These are phyloP conservation scores for Clupea harengus DNA, from an alignment of 2,113 vertebrate genomes.

Conservation along the genomic window DNA sequence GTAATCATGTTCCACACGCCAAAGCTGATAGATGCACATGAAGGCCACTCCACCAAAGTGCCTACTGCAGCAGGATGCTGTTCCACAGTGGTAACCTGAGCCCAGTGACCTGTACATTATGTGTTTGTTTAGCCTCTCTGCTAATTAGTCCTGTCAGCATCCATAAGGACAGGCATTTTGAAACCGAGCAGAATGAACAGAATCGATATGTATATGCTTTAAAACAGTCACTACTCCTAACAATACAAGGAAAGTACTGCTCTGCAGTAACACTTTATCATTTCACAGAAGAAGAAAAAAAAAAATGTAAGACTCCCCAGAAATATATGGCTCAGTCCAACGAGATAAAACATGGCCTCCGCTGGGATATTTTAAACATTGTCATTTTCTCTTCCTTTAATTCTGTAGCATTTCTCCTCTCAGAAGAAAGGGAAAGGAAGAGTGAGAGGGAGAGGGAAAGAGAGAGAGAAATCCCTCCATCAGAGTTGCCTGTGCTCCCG, in stretches of 20 bases:
- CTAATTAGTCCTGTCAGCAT: not conserved
- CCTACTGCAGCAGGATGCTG: not conserved
- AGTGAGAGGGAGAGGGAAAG: not conserved
- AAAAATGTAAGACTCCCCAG: not conserved
- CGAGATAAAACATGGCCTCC: not conserved
- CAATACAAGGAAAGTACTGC: not conserved
- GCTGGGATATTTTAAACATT: conserved; percentile 11
- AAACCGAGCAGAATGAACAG: not conserved
- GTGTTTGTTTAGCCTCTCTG: not conserved
- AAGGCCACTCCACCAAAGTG: not conserved
- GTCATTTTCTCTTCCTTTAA: not conserved
- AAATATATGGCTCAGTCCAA: not conserved
- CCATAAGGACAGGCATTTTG: not conserved
- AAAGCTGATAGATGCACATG: not conserved
- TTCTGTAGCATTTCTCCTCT: conserved; percentile 30
- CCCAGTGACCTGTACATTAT: not conserved
- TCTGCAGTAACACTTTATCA: not conserved
- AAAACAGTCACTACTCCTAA: not conserved
- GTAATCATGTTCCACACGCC: not conserved
- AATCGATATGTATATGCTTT: not conserved
- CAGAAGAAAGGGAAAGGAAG: conserved; percentile 20
- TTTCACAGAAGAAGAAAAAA: not conserved
- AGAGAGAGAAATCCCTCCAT: not conserved
- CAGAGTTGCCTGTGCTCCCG: conserved; percentile 28
- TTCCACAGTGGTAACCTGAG: not conserved